Conservation (phyloP, 1,140 invertebrate species). For the Drosophila nebulosa region DNA sequence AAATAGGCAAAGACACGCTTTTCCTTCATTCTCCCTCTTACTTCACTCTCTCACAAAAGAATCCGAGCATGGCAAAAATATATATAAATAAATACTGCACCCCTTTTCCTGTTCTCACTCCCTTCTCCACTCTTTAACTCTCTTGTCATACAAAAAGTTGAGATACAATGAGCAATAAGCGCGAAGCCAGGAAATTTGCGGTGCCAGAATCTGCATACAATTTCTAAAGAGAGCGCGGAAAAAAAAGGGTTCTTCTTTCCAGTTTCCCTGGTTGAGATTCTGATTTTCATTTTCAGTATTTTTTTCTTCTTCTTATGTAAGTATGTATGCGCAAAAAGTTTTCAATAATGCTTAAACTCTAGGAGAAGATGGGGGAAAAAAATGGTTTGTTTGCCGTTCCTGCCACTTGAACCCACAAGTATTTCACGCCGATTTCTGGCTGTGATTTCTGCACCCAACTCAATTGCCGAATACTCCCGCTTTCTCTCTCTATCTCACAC, state of each 20-base stretch:
- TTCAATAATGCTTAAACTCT: constrained; percentile 28
- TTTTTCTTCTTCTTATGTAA: constrained; percentile 8
- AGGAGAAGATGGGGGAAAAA: constrained; percentile 5
- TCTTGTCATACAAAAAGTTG: constrained; percentile 39
- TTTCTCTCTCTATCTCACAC: neutral
- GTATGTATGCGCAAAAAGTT: constrained; percentile 39
- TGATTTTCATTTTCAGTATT: neutral
- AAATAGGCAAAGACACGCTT: constrained; percentile 47
- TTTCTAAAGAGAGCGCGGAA: neutral
- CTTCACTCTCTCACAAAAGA: constrained; percentile 6
- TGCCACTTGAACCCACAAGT: constrained; percentile 54
- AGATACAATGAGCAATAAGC: constrained; percentile 61
- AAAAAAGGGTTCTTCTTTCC: constrained; percentile 29
- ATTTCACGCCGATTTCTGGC: constrained; percentile 70
- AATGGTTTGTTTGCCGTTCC: constrained; percentile 16
- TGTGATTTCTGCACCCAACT: constrained; percentile 35
- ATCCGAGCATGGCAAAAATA: constrained; percentile 13
- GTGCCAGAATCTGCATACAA: constrained; percentile 46
- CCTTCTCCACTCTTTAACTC: neutral
- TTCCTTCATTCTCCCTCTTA: neutral
- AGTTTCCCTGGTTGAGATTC: neutral
- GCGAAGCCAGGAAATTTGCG: constrained; percentile 50
- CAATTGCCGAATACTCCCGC: constrained; percentile 21
- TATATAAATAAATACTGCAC: constrained; percentile 52
- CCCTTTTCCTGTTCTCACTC: neutral